These are phyloP conservation scores for Clinocottus analis DNA, from an alignment of 2,113 vertebrate species.

Conservation along the genomic window DNA sequence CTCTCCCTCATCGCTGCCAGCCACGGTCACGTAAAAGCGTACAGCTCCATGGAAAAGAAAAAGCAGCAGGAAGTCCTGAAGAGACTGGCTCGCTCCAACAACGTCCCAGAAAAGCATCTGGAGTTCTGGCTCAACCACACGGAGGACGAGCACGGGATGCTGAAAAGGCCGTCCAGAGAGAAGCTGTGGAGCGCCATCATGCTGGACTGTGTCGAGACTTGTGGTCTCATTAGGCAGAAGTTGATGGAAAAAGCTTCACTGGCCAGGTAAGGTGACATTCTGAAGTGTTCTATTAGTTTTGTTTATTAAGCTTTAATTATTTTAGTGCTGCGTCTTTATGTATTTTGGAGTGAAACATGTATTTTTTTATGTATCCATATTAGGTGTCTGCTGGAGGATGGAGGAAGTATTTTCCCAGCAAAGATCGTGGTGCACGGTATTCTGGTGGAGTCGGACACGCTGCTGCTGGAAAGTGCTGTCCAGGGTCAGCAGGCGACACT, in stretches of 20 bases:
- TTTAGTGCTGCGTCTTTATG: not conserved
- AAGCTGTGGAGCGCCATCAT: conserved; percentile 96
- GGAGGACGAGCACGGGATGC: conserved; percentile 88
- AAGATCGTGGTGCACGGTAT: conserved; percentile 90
- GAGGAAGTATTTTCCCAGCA: conserved; percentile 93
- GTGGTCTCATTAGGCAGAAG: conserved; percentile 95
- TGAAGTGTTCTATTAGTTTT: not conserved
- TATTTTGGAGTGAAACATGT: not conserved
- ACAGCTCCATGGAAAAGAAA: conserved; percentile 94
- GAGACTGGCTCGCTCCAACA: conserved; percentile 86
- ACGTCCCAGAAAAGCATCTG: conserved; percentile 85
- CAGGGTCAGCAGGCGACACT: conserved; percentile 93
- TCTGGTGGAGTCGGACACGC: conserved; percentile 90
- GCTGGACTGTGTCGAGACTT: conserved; percentile 94
- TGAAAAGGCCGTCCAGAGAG: conserved; percentile 92
- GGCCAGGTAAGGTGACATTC: conserved; percentile 84
- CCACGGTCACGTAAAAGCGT: conserved; percentile 89
- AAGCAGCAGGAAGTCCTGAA: conserved; percentile 88
- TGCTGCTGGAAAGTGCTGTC: conserved; percentile 92
- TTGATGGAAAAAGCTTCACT: conserved; percentile 97
- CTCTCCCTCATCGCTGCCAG: conserved; percentile 91
- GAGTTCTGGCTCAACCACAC: conserved; percentile 94
- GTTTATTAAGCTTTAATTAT: not conserved
- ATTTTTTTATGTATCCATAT: not conserved
- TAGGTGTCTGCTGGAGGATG: conserved; percentile 93